A percentile compares a stretch with the other conserved stretches of the same genome.
Conservation (phyloP, 2,113 vertebrate species). For the Arothron firmamentum region DNA sequence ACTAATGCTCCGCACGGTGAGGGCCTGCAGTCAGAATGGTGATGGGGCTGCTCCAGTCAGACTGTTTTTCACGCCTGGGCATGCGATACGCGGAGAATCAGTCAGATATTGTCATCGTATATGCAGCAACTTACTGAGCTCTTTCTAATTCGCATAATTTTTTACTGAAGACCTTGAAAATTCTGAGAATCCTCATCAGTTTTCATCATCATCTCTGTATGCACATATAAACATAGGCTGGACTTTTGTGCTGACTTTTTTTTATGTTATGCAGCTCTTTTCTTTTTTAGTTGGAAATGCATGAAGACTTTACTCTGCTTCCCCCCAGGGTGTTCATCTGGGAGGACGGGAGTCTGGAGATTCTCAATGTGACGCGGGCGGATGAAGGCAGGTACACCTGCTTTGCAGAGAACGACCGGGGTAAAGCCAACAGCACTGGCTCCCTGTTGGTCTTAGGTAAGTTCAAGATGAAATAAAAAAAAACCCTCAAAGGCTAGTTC, state of each 20-base stretch:
- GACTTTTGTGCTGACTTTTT: constrained; percentile 38
- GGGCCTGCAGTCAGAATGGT: constrained; percentile 15
- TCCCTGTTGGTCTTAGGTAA: constrained; percentile 86
- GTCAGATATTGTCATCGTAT: constrained; percentile 7
- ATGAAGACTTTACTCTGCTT: constrained; percentile 15
- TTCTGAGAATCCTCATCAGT: constrained; percentile 22
- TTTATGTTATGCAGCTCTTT: constrained; percentile 17
- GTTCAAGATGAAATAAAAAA: not conserved
- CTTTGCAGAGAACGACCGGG: constrained; percentile 90
- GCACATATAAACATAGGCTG: constrained; percentile 9
- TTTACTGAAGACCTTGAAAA: constrained; percentile 1
- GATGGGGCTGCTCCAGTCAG: constrained; percentile 21
- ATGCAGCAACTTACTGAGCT: constrained; percentile 1
- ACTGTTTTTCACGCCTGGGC: constrained; percentile 34
- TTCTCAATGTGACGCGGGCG: constrained; percentile 83
- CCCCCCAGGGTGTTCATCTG: constrained; percentile 83
- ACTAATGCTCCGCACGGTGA: constrained; percentile 19
- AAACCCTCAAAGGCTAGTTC: not conserved
- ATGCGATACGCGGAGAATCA: constrained; percentile 37
- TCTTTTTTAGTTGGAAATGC: constrained; percentile 4
- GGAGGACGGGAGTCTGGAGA: constrained; percentile 94
- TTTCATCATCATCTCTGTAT: constrained; percentile 39
- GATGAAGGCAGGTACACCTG: constrained; percentile 93
- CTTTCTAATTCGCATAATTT: constrained; percentile 5
- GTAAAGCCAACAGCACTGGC: constrained; percentile 90